Evolutionary conservation across 2,797 vertebrate species (phyloP).

Genomic region (Sebastes itinus): DNA sequence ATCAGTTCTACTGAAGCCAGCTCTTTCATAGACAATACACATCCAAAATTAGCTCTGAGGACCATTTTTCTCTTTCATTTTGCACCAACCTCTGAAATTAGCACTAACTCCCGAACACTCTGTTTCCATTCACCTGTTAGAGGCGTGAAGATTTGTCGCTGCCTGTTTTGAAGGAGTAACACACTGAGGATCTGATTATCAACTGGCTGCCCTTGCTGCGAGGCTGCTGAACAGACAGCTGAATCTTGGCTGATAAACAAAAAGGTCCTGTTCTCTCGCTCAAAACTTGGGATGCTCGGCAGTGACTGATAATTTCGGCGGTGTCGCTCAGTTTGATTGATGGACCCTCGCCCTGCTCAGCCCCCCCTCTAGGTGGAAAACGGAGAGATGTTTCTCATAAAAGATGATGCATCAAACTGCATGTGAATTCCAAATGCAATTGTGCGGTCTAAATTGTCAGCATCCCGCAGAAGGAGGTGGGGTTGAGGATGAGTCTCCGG

Average conservation of each 20-base stretch:
- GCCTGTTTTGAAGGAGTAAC: slow-evolving; percentile 29
- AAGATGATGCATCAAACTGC: slow-evolving; percentile 69
- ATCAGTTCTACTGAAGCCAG: slow-evolving; percentile 68
- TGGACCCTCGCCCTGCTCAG: slow-evolving; percentile 49
- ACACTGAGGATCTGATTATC: slow-evolving; percentile 61
- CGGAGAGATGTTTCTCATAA: slow-evolving; percentile 71
- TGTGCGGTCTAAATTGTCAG: slow-evolving; percentile 65
- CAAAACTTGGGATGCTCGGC: slow-evolving; percentile 57
- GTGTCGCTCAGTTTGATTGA: slow-evolving; percentile 78
- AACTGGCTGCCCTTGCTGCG: slow-evolving; percentile 47
- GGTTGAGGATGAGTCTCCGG: slow-evolving; percentile 47
- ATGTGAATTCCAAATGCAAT: slow-evolving; percentile 74
- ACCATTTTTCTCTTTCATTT: slow-evolving; percentile 7
- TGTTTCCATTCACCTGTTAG: slow-evolving; percentile 39
- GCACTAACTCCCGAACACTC: neutral
- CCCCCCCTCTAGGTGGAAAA: slow-evolving; percentile 51
- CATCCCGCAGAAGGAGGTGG: slow-evolving; percentile 51
- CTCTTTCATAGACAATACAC: slow-evolving; percentile 34
- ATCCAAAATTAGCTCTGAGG: slow-evolving; percentile 26
- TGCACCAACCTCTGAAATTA: neutral
- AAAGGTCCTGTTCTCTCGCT: slow-evolving; percentile 49
- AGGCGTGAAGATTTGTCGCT: slow-evolving; percentile 15
- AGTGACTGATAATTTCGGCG: slow-evolving; percentile 71
- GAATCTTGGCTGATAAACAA: slow-evolving; percentile 74
- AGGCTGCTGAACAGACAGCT: slow-evolving; percentile 48